A percentile compares a stretch with the other conserved stretches of the same genome.
phyloP scores from a whole-genome alignment of 37 sponge, comb jelly and placozoan genomes.

The Spongia lamella region DNA sequence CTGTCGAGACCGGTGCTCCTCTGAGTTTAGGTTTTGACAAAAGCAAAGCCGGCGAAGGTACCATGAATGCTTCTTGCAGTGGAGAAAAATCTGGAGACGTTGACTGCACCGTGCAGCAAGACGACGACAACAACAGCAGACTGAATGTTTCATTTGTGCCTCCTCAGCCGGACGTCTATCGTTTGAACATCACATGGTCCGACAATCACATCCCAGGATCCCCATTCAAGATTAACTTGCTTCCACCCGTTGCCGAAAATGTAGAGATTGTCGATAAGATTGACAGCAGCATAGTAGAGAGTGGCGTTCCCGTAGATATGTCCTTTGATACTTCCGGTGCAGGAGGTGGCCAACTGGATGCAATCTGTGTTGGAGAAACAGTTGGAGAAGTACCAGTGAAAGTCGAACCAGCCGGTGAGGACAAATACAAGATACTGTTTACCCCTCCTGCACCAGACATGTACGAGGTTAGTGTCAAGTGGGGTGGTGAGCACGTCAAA shows the following conservation, averaged over 20 bases:
- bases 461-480: conserved; percentile 54
- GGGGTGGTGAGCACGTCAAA: conserved; percentile 51
- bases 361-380: conserved; percentile 50
- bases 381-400: conserved; percentile 40
- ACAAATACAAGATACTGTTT: conserved; percentile 32
- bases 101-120: conserved; percentile 44
- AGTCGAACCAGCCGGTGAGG: conserved; percentile 19
- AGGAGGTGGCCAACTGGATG: conserved; percentile 50
- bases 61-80: conserved; percentile 47
- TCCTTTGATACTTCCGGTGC: conserved; percentile 63
- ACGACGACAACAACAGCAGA: conserved; percentile 49
- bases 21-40: conserved; percentile 53
- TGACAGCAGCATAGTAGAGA: conserved; percentile 3
- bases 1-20: conserved; percentile 39
- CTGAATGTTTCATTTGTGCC: conserved; percentile 57
- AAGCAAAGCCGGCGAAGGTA: conserved; percentile 67
- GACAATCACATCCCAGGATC: conserved; percentile 52
- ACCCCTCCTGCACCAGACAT: conserved; percentile 42
- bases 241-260: conserved; percentile 39
- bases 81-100: conserved; percentile 48
- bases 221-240: conserved; percentile 60
- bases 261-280: conserved; percentile 37
- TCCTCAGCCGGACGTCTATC: conserved; percentile 40
- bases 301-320: conserved; percentile 14
- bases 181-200: conserved; percentile 44